Evolutionary conservation across 2,113 vertebrate species (phyloP).

Genomic region (Bettongia penicillata): DNA sequence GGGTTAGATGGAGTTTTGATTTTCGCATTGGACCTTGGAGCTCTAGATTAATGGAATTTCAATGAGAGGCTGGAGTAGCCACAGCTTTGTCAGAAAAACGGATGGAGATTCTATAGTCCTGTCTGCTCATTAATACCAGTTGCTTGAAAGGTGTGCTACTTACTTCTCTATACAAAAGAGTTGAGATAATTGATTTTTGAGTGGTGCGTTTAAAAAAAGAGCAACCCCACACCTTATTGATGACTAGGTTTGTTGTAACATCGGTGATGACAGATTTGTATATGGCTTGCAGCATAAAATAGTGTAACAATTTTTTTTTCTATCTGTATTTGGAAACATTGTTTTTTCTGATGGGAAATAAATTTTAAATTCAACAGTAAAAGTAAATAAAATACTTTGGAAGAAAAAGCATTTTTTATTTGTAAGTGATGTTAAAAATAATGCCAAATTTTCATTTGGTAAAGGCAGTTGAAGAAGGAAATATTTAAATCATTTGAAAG

Average conservation of each 20-base stretch:
- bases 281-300: conserved; percentile 75
- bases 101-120: conserved; percentile 90
- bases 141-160: conserved; percentile 88
- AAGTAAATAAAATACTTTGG: conserved; percentile 44
- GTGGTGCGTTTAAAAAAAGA: conserved; percentile 75
- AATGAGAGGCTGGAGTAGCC: conserved; percentile 88
- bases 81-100: conserved; percentile 90
- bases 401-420: conserved; percentile 55
- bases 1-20: conserved; percentile 90
- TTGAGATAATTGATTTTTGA: conserved; percentile 90
- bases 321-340: conserved; percentile 69
- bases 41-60: conserved; percentile 91
- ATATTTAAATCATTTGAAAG: conserved; percentile 13
- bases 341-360: conserved; percentile 60
- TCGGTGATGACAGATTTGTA: conserved; percentile 82
- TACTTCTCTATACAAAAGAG: conserved; percentile 87
- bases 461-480: conserved; percentile 31
- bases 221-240: conserved; percentile 81
- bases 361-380: conserved; percentile 56
- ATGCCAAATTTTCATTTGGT: conserved; percentile 50
- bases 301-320: conserved; percentile 72
- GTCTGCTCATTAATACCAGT: conserved; percentile 89
- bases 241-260: conserved; percentile 83
- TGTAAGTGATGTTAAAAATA: conserved; percentile 23
- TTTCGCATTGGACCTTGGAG: conserved; percentile 88